Conservation (phyloP, 2,113 vertebrate species). For the Psilopsiagon aurifrons region DNA sequence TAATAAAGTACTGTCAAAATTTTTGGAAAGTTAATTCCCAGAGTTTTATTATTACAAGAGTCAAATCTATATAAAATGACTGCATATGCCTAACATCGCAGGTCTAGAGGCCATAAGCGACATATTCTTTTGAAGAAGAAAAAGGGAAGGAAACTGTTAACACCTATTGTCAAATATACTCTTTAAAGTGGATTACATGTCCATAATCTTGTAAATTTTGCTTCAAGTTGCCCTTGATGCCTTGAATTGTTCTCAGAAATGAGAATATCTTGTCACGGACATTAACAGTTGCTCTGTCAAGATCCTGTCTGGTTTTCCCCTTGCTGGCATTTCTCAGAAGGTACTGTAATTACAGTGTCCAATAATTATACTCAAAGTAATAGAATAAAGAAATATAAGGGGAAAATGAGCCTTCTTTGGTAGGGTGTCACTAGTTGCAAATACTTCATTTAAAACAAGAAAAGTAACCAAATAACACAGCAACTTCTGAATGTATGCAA, state of each 20-base stretch:
- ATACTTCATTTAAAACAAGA: not conserved
- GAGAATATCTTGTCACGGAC: not conserved
- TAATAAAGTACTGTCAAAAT: not conserved
- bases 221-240: not conserved
- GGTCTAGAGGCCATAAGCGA: not conserved
- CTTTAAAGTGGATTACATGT: not conserved
- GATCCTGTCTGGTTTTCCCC: not conserved
- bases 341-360: not conserved
- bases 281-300: not conserved
- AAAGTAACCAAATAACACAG: not conserved
- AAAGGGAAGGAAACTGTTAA: not conserved
- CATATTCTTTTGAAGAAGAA: not conserved
- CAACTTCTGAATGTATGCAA: not conserved
- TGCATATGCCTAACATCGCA: not conserved
- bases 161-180: not conserved
- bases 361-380: not conserved
- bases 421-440: not conserved
- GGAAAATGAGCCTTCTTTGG: not conserved
- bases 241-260: not conserved
- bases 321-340: not conserved
- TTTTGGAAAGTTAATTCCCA: not conserved
- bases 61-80: not conserved
- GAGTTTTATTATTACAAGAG: not conserved
- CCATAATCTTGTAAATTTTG: not conserved
- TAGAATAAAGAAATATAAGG: not conserved